Conservation (phyloP, 2,888 invertebrate species). For the Cosmopolites sordidus region DNA sequence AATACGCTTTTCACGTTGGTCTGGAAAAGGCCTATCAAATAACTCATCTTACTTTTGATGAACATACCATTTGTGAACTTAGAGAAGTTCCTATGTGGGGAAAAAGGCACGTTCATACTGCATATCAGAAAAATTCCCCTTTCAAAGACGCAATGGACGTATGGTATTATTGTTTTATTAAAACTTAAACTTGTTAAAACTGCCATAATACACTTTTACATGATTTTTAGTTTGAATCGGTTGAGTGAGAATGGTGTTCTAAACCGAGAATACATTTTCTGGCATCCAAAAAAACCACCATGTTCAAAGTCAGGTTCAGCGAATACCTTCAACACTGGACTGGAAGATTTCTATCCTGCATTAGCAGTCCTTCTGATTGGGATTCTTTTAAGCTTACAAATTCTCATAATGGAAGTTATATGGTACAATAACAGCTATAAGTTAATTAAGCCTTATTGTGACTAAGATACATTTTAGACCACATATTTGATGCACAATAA, state of each 20-base stretch:
- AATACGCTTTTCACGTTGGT: constrained; percentile 45
- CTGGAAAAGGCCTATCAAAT: constrained; percentile 42
- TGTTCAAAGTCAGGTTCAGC: constrained; percentile 35
- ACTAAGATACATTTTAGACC: no score
- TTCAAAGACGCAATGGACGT: constrained; percentile 41
- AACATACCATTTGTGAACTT: constrained; percentile 41
- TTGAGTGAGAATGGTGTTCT: constrained; percentile 39
- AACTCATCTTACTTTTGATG: constrained; percentile 38
- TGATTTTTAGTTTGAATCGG: constrained; percentile 36
- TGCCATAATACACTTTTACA: no score
- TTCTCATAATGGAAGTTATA: constrained; percentile 32
- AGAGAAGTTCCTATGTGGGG: constrained; percentile 40
- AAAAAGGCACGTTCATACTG: constrained; percentile 35
- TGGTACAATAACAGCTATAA: not conserved
- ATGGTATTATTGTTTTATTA: constrained; percentile 33
- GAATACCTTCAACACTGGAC: constrained; percentile 33
- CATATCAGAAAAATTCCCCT: constrained; percentile 41
- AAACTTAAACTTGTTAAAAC: no score
- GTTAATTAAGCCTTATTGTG: not conserved
- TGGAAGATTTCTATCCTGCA: constrained; percentile 41
- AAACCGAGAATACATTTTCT: constrained; percentile 35
- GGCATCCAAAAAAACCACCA: constrained; percentile 40
- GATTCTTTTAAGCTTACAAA: constrained; percentile 33
- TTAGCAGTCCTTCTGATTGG: constrained; percentile 35
- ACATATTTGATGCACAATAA: no score